Conservation (phyloP, 2,797 vertebrate genomes). For the Pseudochirops corinnae region DNA sequence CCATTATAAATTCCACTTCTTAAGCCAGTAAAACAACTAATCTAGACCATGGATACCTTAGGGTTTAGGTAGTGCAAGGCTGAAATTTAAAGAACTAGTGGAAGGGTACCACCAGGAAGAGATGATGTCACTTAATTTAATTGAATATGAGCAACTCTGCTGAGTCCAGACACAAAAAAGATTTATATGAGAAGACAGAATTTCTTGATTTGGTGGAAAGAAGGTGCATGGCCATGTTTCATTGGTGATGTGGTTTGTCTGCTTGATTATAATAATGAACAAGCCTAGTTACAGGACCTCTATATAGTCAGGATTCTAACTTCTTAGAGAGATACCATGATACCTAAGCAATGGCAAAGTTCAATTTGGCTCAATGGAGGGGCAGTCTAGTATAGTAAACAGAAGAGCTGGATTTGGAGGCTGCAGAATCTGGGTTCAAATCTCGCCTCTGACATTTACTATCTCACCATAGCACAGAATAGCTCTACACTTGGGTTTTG, state of each 20-base stretch:
- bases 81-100: neutral
- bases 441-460: neutral
- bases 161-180: neutral
- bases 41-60: neutral
- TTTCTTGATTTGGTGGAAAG: neutral
- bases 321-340: neutral
- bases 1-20: neutral
- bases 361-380: neutral
- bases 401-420: neutral
- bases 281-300: neutral
- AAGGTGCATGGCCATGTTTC: neutral
- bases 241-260: neutral
- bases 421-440: neutral
- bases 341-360: neutral
- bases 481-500: neutral
- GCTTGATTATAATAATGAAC: neutral
- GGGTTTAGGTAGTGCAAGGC: neutral
- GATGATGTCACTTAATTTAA: neutral
- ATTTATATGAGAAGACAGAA: neutral
- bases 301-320: neutral
- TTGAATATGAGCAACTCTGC: neutral
- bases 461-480: neutral
- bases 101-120: neutral
- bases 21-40: neutral
- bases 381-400: neutral